Evolutionary conservation across 2,888 invertebrate genomes (phyloP).

Genomic region (Blastobasis adustella): DNA sequence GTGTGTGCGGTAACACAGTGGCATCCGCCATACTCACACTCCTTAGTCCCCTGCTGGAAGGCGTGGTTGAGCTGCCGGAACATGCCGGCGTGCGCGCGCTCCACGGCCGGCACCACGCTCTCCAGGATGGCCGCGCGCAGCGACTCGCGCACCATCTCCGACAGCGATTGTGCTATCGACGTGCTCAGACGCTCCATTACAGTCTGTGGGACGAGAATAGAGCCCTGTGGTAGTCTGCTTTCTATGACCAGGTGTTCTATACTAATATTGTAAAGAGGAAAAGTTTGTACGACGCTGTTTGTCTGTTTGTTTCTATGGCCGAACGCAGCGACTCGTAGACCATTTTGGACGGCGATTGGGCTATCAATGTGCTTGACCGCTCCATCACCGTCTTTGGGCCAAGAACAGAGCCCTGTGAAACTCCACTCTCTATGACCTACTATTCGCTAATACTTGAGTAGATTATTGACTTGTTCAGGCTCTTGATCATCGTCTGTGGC

Average conservation of each 20-base stretch:
- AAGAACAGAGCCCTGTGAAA: too few species aligned
- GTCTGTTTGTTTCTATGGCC: constrained; percentile 33
- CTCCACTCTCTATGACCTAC: too few species aligned
- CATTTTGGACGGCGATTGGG: constrained; percentile 81
- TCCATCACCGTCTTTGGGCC: constrained; percentile 80
- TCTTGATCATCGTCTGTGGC: too few species aligned
- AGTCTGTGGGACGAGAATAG: constrained; percentile 57
- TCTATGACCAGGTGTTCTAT: background rate
- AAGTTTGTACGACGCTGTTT: too few species aligned
- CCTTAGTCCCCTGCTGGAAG: constrained; percentile 91
- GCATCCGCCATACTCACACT: constrained; percentile 78
- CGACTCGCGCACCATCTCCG: constrained; percentile 82
- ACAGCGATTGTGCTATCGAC: constrained; percentile 80
- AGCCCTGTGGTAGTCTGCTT: background rate
- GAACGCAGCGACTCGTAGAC: constrained; percentile 86
- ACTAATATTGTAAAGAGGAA: background rate
- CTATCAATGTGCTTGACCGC: constrained; percentile 79
- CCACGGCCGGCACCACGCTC: constrained; percentile 88
- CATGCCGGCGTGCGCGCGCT: constrained; percentile 89
- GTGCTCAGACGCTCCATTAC: constrained; percentile 84
- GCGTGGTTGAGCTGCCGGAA: constrained; percentile 92
- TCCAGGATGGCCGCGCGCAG: constrained; percentile 86
- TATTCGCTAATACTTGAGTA: too few species aligned
- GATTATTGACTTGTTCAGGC: too few species aligned
- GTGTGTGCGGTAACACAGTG: background rate